Conservation (phyloP, 2,888 invertebrate genomes). For the Allophyes oxyacanthae region DNA sequence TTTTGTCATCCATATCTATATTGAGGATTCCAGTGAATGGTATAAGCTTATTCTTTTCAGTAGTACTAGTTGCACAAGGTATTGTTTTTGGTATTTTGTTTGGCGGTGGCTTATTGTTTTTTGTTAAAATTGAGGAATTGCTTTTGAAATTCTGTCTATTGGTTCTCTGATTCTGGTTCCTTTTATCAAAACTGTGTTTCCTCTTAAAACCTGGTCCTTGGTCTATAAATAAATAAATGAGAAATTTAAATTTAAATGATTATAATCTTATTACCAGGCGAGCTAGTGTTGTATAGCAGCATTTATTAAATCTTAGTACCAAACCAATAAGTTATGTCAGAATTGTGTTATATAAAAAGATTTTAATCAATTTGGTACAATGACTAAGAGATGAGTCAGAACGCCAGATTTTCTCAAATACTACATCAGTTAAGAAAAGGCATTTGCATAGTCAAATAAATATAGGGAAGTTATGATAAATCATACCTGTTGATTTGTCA, state of each 20-base stretch:
- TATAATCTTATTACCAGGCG: too few species aligned
- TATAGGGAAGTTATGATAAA: background rate
- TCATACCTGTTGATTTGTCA: constrained; percentile 55
- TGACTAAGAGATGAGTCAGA: too few species aligned
- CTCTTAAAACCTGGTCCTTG: constrained; percentile 49
- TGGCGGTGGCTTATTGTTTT: constrained; percentile 35
- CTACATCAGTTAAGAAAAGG: too few species aligned
- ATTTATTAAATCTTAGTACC: too few species aligned
- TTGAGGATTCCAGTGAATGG: constrained; percentile 86
- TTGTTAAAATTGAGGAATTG: constrained; percentile 14
- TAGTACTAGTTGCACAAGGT: constrained; percentile 53
- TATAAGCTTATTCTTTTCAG: constrained; percentile 73
- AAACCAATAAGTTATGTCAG: too few species aligned
- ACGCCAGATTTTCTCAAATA: too few species aligned
- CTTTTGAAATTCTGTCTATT: constrained; percentile 32
- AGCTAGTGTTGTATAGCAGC: too few species aligned
- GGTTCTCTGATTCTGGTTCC: constrained; percentile 31
- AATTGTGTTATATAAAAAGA: too few species aligned
- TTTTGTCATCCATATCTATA: constrained; percentile 65
- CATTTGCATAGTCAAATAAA: background rate
- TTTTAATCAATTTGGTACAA: too few species aligned
- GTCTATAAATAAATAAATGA: constrained; percentile 33
- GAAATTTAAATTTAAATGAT: constrained; percentile 10
- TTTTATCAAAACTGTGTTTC: constrained; percentile 48
- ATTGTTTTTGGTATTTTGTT: constrained; percentile 59